Evolutionary conservation across 2,888 invertebrate genomes (phyloP).

Genomic region (Cerastis leucographa): DNA sequence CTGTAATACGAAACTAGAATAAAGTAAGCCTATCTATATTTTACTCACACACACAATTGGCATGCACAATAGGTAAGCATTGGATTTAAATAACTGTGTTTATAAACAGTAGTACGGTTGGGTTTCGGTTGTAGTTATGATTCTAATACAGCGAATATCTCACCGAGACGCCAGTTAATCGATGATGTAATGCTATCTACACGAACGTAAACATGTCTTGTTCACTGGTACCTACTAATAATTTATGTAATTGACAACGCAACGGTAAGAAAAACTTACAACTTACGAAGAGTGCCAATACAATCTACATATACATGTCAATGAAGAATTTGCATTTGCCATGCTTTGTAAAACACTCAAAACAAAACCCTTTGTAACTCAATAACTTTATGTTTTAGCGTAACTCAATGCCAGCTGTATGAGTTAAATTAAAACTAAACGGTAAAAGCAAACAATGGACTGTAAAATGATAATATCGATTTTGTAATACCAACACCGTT

Average conservation of each 20-base stretch:
- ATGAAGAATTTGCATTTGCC: slow-evolving; percentile 8
- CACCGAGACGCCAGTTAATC: slow-evolving; percentile 12
- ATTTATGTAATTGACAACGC: slow-evolving; percentile 14
- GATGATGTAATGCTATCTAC: slow-evolving; percentile 45
- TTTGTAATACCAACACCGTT: slow-evolving; percentile 40
- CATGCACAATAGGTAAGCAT: slow-evolving; percentile 32
- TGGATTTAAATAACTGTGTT: slow-evolving; percentile 43
- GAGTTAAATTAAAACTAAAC: slow-evolving; percentile 43
- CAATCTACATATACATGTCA: neutral
- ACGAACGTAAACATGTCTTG: slow-evolving; percentile 30
- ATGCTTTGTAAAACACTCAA: neutral
- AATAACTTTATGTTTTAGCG: slow-evolving; percentile 7
- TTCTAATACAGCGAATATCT: slow-evolving; percentile 23
- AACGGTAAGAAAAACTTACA: slow-evolving; percentile 18
- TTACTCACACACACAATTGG: slow-evolving; percentile 7
- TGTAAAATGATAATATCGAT: slow-evolving; percentile 55
- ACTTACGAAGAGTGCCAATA: neutral
- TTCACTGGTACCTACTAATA: slow-evolving; percentile 22
- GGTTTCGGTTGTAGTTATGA: slow-evolving; percentile 39
- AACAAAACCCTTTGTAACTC: slow-evolving; percentile 8
- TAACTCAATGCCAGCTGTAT: slow-evolving; percentile 11
- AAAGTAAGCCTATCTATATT: neutral
- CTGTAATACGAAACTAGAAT: neutral
- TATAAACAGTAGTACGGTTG: slow-evolving; percentile 46
- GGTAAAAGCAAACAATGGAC: slow-evolving; percentile 54